Conservation (phyloP, 2,888 invertebrate genomes). For the Caenorhabditis imperialis region DNA sequence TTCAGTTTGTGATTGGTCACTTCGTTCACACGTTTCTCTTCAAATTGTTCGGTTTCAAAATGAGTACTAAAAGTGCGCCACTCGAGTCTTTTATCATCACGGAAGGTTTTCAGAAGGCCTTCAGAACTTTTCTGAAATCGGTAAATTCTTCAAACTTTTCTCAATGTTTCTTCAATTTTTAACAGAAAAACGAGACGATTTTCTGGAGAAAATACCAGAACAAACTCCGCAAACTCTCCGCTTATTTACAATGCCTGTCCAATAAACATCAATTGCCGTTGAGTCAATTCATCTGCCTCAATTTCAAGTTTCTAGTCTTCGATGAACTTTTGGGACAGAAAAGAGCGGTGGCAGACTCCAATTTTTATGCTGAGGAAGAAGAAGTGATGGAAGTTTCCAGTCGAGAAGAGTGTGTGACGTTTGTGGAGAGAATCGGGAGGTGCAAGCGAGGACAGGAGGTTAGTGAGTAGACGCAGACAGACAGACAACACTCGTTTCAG, state of each 20-base stretch:
- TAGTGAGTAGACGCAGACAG: not conserved
- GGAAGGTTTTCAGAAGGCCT: not conserved
- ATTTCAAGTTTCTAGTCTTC: not conserved
- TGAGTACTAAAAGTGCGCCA: no score
- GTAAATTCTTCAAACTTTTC: not conserved
- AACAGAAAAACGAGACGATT: no score
- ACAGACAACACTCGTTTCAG: not conserved
- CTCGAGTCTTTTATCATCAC: constrained; percentile 1
- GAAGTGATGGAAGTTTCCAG: not conserved
- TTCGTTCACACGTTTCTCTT: no score
- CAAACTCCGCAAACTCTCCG: not conserved
- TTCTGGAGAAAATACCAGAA: constrained; percentile 11
- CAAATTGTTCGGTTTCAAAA: no score
- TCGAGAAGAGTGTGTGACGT: not conserved
- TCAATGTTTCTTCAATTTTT: not conserved
- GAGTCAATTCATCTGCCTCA: not conserved
- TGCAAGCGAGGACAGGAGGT: no score
- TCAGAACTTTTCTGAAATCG: not conserved
- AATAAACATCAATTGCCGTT: not conserved
- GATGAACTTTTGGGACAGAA: not conserved
- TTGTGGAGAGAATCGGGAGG: not conserved
- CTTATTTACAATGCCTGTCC: not conserved
- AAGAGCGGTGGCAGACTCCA: constrained; percentile 1
- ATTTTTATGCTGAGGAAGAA: not conserved
- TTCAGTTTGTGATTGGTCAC: no score